Percentiles rank a stretch among this genome's conserved stretches.
These are phyloP conservation scores for Penaeus monodon DNA, from an alignment of 2,888 invertebrate genomes.

Conservation along the genomic window DNA sequence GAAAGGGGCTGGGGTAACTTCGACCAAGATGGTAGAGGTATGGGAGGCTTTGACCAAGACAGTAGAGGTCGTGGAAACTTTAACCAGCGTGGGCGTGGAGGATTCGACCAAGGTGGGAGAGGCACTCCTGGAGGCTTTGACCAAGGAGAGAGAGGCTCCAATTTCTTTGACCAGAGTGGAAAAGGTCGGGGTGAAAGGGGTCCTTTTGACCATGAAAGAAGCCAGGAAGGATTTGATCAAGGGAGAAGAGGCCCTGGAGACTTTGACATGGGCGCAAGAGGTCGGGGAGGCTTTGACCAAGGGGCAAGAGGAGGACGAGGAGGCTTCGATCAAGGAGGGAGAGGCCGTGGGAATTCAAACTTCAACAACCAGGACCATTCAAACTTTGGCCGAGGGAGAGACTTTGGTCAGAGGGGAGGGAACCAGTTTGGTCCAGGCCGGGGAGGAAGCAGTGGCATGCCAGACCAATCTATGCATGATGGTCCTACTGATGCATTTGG, in stretches of 20 bases:
- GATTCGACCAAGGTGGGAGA: background rate
- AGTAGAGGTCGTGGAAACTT: slow-evolving; percentile 14
- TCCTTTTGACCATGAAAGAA: slow-evolving; percentile 16
- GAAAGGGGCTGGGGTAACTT: slow-evolving; percentile 6
- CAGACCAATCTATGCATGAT: background rate
- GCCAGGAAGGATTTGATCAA: slow-evolving; percentile 11
- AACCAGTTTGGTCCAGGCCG: background rate
- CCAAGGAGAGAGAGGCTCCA: background rate
- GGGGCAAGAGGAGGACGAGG: background rate
- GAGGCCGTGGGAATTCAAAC: slow-evolving; percentile 19
- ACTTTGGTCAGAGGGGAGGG: slow-evolving; percentile 17
- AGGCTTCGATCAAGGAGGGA: background rate
- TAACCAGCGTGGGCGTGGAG: background rate
- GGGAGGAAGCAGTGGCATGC: background rate
- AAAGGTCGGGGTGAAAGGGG: slow-evolving; percentile 10
- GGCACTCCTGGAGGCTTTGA: slow-evolving; percentile 8
- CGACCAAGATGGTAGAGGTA: slow-evolving; percentile 4
- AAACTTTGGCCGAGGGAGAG: slow-evolving; percentile 27
- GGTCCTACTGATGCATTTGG: background rate
- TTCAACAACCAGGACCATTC: background rate
- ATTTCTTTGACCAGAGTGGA: slow-evolving; percentile 10
- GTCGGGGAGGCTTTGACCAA: slow-evolving; percentile 9
- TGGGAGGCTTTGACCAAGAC: background rate
- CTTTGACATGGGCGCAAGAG: slow-evolving; percentile 12
- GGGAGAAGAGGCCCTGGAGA: slow-evolving; percentile 9